Evolutionary conservation across 2,113 vertebrate species (phyloP).

Genomic region (Callipepla californica): DNA sequence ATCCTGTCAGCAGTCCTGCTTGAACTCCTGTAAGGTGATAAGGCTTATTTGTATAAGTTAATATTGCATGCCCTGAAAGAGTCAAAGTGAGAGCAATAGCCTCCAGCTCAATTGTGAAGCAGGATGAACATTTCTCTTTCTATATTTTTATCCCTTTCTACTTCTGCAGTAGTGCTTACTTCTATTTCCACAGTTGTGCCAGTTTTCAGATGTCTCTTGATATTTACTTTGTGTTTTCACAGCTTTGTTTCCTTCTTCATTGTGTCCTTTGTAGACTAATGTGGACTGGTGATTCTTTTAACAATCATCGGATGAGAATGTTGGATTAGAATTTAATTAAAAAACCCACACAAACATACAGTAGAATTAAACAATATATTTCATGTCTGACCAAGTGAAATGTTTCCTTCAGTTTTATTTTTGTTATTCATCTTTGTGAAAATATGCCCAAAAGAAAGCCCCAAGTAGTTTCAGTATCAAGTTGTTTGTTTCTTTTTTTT

Average conservation of each 20-base stretch:
- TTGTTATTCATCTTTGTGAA: background rate
- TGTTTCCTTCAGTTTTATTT: background rate
- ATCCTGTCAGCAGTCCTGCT: background rate
- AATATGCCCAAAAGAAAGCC: background rate
- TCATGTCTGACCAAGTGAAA: background rate
- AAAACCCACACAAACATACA: background rate
- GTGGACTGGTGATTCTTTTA: background rate
- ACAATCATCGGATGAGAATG: background rate
- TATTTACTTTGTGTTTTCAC: background rate
- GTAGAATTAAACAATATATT: background rate
- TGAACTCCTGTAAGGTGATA: rapidly evolving
- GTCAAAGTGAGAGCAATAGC: background rate
- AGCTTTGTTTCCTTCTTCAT: background rate
- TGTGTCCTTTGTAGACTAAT: background rate
- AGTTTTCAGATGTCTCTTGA: background rate
- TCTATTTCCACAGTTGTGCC: background rate
- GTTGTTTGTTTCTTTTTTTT: background rate
- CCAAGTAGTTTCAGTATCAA: background rate
- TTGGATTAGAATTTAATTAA: background rate
- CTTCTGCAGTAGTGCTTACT: background rate
- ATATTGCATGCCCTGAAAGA: background rate
- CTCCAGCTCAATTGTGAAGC: background rate
- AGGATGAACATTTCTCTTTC: background rate
- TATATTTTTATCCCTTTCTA: background rate
- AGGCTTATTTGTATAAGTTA: background rate